Conservation (phyloP, 2,113 vertebrate genomes). For the Orientallactaga bullata region DNA sequence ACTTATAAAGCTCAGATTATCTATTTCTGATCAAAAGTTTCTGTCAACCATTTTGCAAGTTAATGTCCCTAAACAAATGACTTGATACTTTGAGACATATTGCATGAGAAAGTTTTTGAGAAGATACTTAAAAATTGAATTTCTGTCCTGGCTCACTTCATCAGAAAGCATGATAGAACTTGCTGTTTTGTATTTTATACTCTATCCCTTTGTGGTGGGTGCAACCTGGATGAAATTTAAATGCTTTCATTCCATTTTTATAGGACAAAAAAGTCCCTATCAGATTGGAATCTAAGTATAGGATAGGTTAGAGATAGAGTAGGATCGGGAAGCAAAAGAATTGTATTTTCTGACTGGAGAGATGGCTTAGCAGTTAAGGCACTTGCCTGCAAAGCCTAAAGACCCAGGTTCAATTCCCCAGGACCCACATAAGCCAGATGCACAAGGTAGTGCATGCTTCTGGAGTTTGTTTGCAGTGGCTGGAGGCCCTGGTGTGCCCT, state of each 20-base stretch:
- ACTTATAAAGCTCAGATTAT: not conserved
- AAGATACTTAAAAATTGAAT: constrained; percentile 44
- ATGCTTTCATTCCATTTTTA: constrained; percentile 58
- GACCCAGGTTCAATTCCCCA: too few relatives aligned
- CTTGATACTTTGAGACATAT: constrained; percentile 4
- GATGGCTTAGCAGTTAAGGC: too few relatives aligned
- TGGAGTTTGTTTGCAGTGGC: too few relatives aligned
- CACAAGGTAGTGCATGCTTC: too few relatives aligned
- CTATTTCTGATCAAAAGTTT: constrained; percentile 5
- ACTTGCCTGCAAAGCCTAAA: too few relatives aligned
- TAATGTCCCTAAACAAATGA: not conserved
- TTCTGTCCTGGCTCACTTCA: constrained; percentile 16
- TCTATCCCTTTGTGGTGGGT: not conserved
- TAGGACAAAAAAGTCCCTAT: constrained; percentile 23
- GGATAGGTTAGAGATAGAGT: not conserved
- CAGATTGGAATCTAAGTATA: constrained; percentile 28
- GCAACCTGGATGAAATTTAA: constrained; percentile 49
- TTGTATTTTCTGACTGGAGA: not conserved
- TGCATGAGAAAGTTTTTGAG: constrained; percentile 47
- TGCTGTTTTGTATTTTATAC: not conserved
- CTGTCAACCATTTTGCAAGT: constrained; percentile 25
- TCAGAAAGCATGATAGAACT: constrained; percentile 37
- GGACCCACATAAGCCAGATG: too few relatives aligned
- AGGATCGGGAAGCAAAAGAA: constrained; percentile 59
- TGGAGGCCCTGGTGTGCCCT: too few relatives aligned